Base-by-base conservation (phyloP, 2,113 vertebrate species). In the Coptodon rendalli region DNA sequence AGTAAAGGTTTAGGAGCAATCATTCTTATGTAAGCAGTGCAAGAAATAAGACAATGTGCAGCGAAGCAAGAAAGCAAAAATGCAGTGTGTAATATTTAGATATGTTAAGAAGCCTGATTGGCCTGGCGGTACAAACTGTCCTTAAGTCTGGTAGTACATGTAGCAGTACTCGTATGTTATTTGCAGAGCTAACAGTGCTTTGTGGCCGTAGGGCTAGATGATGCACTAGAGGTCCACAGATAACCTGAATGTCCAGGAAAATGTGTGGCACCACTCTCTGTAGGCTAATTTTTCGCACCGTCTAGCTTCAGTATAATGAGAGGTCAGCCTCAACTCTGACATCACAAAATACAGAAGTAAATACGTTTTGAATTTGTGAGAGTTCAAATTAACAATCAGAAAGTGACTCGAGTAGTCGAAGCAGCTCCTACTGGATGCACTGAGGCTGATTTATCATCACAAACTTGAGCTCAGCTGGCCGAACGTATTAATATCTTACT, bases 71-170 rank as follows among this genome's bases (percentile, higher is more conserved):
- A 13, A 68, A 40, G 63, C 34, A 68, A 68, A 40, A 22, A 68
- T 68, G 63, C 63, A 22, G 36, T 68, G 7, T 22, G n/a, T 38
- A 68, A 40, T 68, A 68, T 40, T 68, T 68, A 68, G 1, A 24
- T 68, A 24, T 68, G 63, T 68, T 40, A 68, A 68, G 63, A 68
- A 68, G n/a, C n/a, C 7, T 40, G 34, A 40, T 40, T 40, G 36
- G 7, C 12, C 36, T 68, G 12, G 36, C 0, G 0, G 36, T 38
- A 0, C 0, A 68, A 0, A 68, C 63, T 14, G 34, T 68, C 63
- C 40, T 19, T 68, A 68, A 2, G n/a, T 68, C 36, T 68, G 63
- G 36, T 40, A 68, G 36, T 3, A 68, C 11, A 40, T 22, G 11
- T 40, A 68, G 36, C 63, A 38, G 11, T 9, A 22, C 36, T 40